Conservation (phyloP, 2,888 invertebrate genomes). For the Exephanes ischioxanthus region DNA sequence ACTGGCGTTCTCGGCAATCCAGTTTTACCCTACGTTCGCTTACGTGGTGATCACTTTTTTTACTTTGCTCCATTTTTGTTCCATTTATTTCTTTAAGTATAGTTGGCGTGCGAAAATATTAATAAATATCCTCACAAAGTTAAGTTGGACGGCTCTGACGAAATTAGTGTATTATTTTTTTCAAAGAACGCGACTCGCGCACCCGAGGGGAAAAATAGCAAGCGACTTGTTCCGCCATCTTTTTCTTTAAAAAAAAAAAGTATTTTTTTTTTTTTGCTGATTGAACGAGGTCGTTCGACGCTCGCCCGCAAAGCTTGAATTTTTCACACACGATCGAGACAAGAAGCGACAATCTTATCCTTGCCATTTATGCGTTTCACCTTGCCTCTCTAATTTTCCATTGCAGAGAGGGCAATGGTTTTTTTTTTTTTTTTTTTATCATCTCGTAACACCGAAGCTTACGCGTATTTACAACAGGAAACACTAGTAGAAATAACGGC, state of each 20-base stretch:
- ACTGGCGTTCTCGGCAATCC: constrained; percentile 37
- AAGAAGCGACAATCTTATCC: constrained; percentile 2
- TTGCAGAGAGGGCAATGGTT: constrained; percentile 35
- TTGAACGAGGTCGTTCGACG: not conserved
- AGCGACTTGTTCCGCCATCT: constrained; percentile 22
- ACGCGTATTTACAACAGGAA: constrained; percentile 75
- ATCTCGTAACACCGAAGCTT: constrained; percentile 55
- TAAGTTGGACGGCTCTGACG: constrained; percentile 85
- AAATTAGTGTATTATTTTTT: constrained; percentile 80
- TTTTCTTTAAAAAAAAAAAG: constrained; percentile 5
- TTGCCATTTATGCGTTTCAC: not conserved
- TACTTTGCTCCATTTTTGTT: constrained; percentile 40
- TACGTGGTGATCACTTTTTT: constrained; percentile 28
- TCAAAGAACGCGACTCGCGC: constrained; percentile 81
- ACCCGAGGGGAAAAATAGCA: constrained; percentile 59
- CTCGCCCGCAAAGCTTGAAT: not conserved
- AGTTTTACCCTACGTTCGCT: constrained; percentile 54
- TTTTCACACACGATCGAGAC: constrained; percentile 1
- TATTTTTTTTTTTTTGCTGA: constrained; percentile 12
- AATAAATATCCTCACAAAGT: constrained; percentile 83
- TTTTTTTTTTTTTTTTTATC: constrained; percentile 20
- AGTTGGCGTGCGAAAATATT: constrained; percentile 83
- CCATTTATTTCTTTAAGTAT: constrained; percentile 70
- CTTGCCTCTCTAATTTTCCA: constrained; percentile 18
- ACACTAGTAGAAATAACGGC: constrained; percentile 66